These are phyloP conservation scores for Chionis minor DNA, from an alignment of 2,113 vertebrate species.

Conservation along the genomic window DNA sequence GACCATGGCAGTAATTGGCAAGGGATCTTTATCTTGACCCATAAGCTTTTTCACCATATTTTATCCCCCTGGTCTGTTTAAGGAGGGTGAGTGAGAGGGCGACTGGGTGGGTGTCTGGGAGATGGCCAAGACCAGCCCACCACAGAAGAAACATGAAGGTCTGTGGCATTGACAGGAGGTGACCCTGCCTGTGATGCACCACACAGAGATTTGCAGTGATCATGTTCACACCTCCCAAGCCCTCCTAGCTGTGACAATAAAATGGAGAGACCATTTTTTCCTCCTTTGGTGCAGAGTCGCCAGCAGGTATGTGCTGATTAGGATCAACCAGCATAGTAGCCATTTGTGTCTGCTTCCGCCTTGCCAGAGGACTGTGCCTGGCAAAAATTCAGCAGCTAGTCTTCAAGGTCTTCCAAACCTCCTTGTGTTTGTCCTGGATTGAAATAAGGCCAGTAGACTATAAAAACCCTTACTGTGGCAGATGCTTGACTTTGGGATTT, in stretches of 20 bases:
- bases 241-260: not conserved
- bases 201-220: not conserved
- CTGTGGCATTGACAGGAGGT: not conserved
- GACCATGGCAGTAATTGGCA: not conserved
- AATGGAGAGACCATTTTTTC: not conserved
- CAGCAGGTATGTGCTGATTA: constrained; percentile 47
- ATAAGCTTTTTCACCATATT: not conserved
- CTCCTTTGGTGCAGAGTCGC: constrained; percentile 15
- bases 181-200: not conserved
- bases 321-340: constrained; percentile 2
- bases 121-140: not conserved
- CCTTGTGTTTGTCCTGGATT: not conserved
- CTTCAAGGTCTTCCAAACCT: not conserved
- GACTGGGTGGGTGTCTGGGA: not conserved
- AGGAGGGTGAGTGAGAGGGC: not conserved
- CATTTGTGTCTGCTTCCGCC: constrained; percentile 43
- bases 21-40: not conserved
- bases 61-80: not conserved
- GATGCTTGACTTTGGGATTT: not conserved
- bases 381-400: constrained; percentile 16
- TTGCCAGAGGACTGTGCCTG: not conserved
- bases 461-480: not conserved
- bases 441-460: not conserved
- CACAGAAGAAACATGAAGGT: not conserved
- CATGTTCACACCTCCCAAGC: fast-evolving